Evolutionary conservation across 2,113 vertebrate species (phyloP).

Genomic region (Hippocampus abdominalis): DNA sequence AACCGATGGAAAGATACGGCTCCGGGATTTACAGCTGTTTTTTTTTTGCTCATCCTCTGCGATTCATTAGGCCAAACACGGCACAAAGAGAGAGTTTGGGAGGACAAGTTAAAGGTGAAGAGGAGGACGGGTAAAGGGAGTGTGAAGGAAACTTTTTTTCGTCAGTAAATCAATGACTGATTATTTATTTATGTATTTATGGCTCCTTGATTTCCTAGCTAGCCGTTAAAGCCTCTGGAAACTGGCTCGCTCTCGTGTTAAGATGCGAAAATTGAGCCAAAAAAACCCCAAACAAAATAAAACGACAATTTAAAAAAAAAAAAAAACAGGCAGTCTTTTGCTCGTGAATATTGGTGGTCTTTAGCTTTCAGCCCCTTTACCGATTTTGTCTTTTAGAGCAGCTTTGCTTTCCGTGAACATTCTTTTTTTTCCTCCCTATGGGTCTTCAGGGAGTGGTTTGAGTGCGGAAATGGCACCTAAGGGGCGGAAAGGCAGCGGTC

Average conservation of each 20-base stretch:
- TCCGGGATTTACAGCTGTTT: conserved; percentile 43
- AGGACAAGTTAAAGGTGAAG: conserved; percentile 14
- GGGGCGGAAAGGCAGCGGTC: conserved; percentile 9
- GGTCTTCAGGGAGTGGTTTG: conserved; percentile 33
- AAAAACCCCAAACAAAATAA: too few relatives aligned
- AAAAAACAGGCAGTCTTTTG: too few relatives aligned
- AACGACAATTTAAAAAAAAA: too few relatives aligned
- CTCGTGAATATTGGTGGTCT: too few relatives aligned
- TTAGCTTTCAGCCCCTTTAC: too few relatives aligned
- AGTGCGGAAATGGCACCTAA: conserved; percentile 23
- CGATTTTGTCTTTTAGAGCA: background rate
- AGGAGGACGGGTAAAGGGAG: conserved; percentile 4
- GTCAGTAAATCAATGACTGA: too few relatives aligned
- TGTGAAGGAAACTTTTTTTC: conserved; percentile 6
- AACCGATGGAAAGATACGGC: conserved; percentile 49
- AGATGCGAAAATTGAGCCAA: too few relatives aligned
- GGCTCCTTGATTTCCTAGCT: too few relatives aligned
- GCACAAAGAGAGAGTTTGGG: conserved; percentile 21
- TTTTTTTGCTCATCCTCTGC: conserved; percentile 26
- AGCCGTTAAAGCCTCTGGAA: too few relatives aligned
- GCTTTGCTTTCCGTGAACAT: conserved; percentile 8
- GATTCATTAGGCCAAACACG: conserved; percentile 39
- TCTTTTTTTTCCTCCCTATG: conserved; percentile 33
- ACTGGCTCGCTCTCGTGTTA: too few relatives aligned
- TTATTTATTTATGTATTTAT: too few relatives aligned